A percentile compares a stretch with the other conserved stretches of the same genome.
Conservation (phyloP, 2,888 invertebrate species). For the Metellina segmentata region DNA sequence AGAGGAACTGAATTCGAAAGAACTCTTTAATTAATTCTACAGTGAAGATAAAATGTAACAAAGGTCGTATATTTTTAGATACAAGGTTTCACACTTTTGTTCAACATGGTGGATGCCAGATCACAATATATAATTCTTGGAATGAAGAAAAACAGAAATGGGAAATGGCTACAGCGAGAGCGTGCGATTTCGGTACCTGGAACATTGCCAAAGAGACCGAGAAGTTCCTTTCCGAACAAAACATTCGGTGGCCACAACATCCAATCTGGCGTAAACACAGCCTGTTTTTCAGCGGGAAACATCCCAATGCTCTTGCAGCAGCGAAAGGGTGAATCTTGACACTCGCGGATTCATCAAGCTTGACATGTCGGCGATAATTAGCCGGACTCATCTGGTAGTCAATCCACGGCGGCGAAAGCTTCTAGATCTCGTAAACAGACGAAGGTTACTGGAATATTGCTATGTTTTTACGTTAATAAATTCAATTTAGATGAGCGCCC, state of each 20-base stretch:
- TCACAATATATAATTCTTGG: too few species aligned
- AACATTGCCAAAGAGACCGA: slow-evolving; percentile 8
- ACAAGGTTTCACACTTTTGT: too few species aligned
- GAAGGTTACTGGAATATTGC: too few species aligned
- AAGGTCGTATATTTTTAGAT: too few species aligned
- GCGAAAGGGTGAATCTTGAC: not conserved
- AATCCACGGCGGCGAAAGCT: not conserved
- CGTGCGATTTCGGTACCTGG: slow-evolving; percentile 4
- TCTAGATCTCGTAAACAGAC: too few species aligned
- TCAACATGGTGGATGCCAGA: too few species aligned
- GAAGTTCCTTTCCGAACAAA: slow-evolving; percentile 9
- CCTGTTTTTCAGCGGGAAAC: slow-evolving; percentile 14
- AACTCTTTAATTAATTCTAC: too few species aligned
- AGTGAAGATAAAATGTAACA: too few species aligned
- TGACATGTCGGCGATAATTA: not conserved
- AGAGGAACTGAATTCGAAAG: too few species aligned
- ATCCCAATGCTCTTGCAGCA: not conserved
- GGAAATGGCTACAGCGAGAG: too few species aligned
- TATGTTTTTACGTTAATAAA: not conserved
- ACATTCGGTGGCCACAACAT: not conserved
- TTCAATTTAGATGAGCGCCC: not conserved
- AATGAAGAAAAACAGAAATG: too few species aligned
- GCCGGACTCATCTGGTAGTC: not conserved
- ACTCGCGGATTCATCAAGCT: slow-evolving; percentile 24
- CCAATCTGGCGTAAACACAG: slow-evolving; percentile 30